These are phyloP conservation scores for Hydrocynus forskahlii DNA, from an alignment of 2,797 vertebrate genomes.

Conservation along the genomic window DNA sequence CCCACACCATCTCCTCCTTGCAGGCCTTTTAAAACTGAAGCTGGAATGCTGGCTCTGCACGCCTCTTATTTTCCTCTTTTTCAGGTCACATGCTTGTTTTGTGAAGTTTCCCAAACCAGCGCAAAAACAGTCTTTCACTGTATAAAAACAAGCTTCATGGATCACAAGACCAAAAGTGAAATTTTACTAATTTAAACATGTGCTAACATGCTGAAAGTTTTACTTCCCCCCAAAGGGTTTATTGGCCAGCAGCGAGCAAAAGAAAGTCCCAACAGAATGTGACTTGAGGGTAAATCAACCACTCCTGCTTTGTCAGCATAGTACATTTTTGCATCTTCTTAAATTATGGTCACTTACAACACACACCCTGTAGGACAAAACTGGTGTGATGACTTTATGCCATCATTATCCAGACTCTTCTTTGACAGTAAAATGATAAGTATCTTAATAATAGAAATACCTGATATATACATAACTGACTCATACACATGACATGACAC, in stretches of 20 bases:
- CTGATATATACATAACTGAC: no score
- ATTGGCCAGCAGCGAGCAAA: background rate
- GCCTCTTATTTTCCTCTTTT: conserved; percentile 35
- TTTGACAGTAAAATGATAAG: no score
- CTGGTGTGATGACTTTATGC: no score
- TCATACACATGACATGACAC: no score
- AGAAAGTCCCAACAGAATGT: background rate
- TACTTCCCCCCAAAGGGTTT: background rate
- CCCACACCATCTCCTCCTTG: no score
- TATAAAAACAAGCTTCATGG: background rate
- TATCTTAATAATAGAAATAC: no score
- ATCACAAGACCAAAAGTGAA: background rate
- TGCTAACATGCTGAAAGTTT: background rate
- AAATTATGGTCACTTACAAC: no score
- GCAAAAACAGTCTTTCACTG: conserved; percentile 7
- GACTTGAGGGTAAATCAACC: no score
- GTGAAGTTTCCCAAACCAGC: background rate
- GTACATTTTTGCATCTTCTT: no score
- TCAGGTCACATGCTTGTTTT: conserved; percentile 36
- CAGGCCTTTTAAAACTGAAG: background rate
- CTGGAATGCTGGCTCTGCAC: background rate
- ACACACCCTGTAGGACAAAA: no score
- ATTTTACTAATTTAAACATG: background rate
- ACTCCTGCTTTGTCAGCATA: no score
- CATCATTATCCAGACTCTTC: no score